phyloP scores from a whole-genome alignment of 2,797 vertebrate species.

The Myotis vivesi region DNA sequence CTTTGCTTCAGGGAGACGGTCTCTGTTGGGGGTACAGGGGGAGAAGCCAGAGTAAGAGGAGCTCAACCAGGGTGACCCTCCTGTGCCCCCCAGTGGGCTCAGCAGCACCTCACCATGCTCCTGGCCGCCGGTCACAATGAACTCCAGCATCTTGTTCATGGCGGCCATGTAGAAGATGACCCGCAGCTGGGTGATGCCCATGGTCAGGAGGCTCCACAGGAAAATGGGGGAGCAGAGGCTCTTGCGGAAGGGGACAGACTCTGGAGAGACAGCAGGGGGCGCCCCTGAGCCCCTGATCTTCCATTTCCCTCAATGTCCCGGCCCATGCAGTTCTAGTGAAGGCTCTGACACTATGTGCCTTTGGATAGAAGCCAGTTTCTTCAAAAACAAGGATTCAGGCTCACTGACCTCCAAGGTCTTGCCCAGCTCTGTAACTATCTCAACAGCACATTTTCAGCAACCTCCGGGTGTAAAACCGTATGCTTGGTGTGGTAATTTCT shows the following conservation, averaged over 20 bases:
- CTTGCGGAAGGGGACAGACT: constrained; percentile 84
- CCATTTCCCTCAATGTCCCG: rapidly evolving
- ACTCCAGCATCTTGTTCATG: constrained; percentile 95
- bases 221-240: constrained; percentile 93
- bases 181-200: constrained; percentile 93
- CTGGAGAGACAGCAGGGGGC: constrained; percentile 71
- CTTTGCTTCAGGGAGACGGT: constrained; percentile 61
- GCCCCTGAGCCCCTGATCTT: not conserved
- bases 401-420: not conserved
- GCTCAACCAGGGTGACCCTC: not conserved
- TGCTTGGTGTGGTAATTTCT: not conserved
- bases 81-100: not conserved
- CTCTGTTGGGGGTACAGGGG: constrained; percentile 74
- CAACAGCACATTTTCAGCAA: not conserved
- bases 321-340: not conserved
- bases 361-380: not conserved
- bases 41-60: not conserved
- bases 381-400: not conserved
- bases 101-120: constrained; percentile 82
- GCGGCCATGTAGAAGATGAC: constrained; percentile 95
- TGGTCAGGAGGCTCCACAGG: constrained; percentile 93
- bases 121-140: constrained; percentile 82
- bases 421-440: not conserved
- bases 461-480: rapidly evolving
- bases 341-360: not conserved